Percentiles rank a stretch among this genome's conserved stretches.
phyloP scores from a whole-genome alignment of 92 coral and sea anemone genomes.

The Heliopora coerulea region DNA sequence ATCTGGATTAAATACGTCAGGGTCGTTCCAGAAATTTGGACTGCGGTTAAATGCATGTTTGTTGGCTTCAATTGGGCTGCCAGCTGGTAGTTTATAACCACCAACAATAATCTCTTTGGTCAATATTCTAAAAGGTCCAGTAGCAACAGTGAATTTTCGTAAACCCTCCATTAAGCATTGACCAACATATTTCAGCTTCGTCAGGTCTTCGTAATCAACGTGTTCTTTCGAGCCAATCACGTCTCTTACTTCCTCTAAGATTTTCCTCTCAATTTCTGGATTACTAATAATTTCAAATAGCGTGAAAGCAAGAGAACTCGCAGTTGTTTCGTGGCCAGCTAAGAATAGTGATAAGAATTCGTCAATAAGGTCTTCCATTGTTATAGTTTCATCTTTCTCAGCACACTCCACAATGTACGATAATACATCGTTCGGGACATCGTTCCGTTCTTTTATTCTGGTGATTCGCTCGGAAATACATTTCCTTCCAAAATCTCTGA shows the following conservation, averaged over 20 bases:
- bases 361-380: constrained; percentile 65
- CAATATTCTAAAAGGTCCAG: constrained; percentile 51
- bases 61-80: constrained; percentile 39
- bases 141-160: constrained; percentile 67
- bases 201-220: constrained; percentile 73
- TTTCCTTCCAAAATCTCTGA: constrained; percentile 58
- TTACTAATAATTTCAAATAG: constrained; percentile 68
- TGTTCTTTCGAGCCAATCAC: constrained; percentile 62
- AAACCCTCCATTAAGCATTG: constrained; percentile 79
- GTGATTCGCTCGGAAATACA: constrained; percentile 23
- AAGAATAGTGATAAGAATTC: constrained; percentile 61
- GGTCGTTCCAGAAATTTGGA: constrained; percentile 61
- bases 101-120: constrained; percentile 58
- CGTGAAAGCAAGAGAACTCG: constrained; percentile 80
- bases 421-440: constrained; percentile 56
- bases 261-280: constrained; percentile 74
- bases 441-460: constrained; percentile 30
- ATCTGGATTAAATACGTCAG: constrained; percentile 70
- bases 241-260: constrained; percentile 63
- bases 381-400: constrained; percentile 36
- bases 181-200: constrained; percentile 75
- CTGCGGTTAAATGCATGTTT: constrained; percentile 45
- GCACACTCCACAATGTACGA: constrained; percentile 42
- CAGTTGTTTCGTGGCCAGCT: constrained; percentile 94
- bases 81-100: constrained; percentile 67